Conservation (phyloP, 2,797 vertebrate genomes). For the Hydrolagus colliei region DNA sequence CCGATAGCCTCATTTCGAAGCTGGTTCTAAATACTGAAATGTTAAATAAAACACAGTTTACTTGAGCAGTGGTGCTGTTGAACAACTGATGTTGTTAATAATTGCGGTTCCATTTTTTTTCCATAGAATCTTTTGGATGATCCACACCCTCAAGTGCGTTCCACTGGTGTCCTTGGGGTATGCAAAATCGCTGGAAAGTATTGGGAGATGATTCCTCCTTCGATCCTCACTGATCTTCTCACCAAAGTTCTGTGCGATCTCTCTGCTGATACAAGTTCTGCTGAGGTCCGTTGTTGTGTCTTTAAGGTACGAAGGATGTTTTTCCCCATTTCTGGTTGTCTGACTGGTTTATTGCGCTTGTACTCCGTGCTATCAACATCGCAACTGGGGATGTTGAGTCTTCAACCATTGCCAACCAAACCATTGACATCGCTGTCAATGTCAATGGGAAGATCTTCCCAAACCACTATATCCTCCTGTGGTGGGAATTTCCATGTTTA, state of each 20-base stretch:
- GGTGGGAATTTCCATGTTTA: too few species aligned
- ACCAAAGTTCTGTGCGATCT: conserved; percentile 75
- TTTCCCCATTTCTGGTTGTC: not conserved
- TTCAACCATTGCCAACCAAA: too few species aligned
- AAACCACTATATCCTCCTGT: too few species aligned
- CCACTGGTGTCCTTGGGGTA: conserved; percentile 73
- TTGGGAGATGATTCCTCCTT: conserved; percentile 85
- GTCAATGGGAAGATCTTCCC: too few species aligned
- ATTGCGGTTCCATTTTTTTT: not conserved
- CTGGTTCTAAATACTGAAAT: too few species aligned
- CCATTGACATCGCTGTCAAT: too few species aligned
- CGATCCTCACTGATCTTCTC: conserved; percentile 74
- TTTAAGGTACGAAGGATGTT: conserved; percentile 68
- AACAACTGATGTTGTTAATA: not conserved
- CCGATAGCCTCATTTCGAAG: too few species aligned
- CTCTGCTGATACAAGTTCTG: conserved; percentile 67
- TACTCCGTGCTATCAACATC: too few species aligned
- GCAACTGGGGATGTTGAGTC: too few species aligned
- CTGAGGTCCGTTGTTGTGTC: conserved; percentile 85
- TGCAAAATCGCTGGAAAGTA: conserved; percentile 78
- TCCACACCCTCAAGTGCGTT: conserved; percentile 77
- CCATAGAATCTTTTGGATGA: conserved; percentile 77
- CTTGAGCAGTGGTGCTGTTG: too few species aligned
- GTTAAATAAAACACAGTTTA: not conserved
- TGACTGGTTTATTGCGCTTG: too few species aligned